These are phyloP conservation scores for Solenopsis fugax DNA, from an alignment of 1,140 invertebrate species.

Conservation along the genomic window DNA sequence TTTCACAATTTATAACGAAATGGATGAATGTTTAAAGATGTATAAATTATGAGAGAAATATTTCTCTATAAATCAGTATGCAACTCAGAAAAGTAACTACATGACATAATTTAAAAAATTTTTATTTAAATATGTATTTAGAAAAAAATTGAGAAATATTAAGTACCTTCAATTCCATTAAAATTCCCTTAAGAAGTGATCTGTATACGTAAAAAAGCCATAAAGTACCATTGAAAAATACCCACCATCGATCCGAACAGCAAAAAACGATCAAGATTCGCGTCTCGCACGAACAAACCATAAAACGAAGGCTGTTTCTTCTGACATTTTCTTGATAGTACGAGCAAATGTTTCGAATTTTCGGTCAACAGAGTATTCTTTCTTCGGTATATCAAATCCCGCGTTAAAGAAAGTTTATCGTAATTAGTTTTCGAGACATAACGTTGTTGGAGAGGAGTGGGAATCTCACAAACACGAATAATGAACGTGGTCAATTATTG, in stretches of 20 bases:
- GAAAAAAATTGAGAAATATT: not conserved
- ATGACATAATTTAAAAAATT: not conserved
- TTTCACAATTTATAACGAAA: not conserved
- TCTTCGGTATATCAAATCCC: not conserved
- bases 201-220: not conserved
- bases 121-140: not conserved
- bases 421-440: constrained; percentile 29
- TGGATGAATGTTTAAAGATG: not conserved
- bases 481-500: constrained; percentile 59
- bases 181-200: not conserved
- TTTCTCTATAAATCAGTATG: not conserved
- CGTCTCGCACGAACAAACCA: not conserved
- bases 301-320: not conserved
- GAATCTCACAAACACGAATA: constrained; percentile 37
- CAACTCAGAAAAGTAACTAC: not conserved
- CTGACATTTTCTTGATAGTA: not conserved
- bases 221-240: not conserved
- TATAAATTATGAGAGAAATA: not conserved
- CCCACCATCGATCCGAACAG: not conserved
- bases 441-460: constrained; percentile 20
- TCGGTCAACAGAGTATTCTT: not conserved
- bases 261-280: constrained; percentile 3
- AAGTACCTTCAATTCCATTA: not conserved
- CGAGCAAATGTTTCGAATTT: constrained; percentile 7
- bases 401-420: not conserved